Evolutionary conservation across 2,797 vertebrate genomes (phyloP), one percentile per base, ranked within the genome.

Genomic region (Ctenochaetus hawaiiensis): DNA sequence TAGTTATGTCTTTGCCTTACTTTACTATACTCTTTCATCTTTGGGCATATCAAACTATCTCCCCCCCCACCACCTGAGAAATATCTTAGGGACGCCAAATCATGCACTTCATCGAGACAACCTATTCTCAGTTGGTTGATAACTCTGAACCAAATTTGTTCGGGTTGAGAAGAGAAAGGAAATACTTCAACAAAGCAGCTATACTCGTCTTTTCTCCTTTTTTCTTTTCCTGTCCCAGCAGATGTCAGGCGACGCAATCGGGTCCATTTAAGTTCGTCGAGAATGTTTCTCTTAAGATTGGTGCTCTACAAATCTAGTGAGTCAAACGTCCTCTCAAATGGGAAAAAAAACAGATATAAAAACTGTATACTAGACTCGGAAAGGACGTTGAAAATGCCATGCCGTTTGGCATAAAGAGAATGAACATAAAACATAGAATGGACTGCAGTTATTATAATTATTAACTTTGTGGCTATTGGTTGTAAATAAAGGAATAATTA

Each of bases 401-500:
- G 84, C 70, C 82, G 22, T 49, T 74, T 65, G 74, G 81, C 52
- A 22, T 58, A 51, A 71, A 9, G 64, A 81, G 69, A 86, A 74
- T n/a, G 67, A 89, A 87, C 82, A 68, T 39, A 67, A 74, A 83
- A 89, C 77, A 80, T 61, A 83, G 74, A 88, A 89, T 34, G 75
- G 86, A 94, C 91, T 86, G 85, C 91, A 85, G 67, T 87, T 88
- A 89, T 75, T 87, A 88, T 94, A 86, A 86, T 81, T 89, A 94
- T 93, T 93, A 94, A 93, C 93, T 93, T 92, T 94, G 93, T 94
- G 94, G 90, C 89, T 93, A 89, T 94, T 92, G 91, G 92, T 93
- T 96, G 95, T 96, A 96, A 95, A 96, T 96, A 96, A 94, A 95
- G 91, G 92, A 95, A 95, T 94, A 95, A 94, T 93, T 95, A 95